These are phyloP conservation scores for Cephus spinipes DNA, from an alignment of 2,888 invertebrate species.

Conservation along the genomic window DNA sequence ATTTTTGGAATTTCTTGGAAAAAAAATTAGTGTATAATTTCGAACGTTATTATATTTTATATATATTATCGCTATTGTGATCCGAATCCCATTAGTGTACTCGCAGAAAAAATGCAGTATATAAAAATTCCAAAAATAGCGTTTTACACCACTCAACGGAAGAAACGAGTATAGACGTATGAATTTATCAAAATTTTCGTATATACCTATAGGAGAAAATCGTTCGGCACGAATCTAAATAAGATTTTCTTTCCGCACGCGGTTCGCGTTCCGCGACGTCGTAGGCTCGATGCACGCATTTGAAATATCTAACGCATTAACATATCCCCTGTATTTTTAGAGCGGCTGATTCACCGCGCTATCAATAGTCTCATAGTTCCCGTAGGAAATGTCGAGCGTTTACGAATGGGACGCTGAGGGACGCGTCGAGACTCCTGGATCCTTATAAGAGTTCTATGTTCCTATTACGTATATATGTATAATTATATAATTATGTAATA, in stretches of 20 bases:
- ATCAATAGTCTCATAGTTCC: not conserved
- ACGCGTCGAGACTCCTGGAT: not conserved
- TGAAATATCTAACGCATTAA: not conserved
- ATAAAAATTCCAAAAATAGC: not conserved
- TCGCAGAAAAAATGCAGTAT: not conserved
- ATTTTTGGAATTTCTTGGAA: too few species aligned
- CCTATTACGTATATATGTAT: not conserved
- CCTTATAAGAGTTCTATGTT: not conserved
- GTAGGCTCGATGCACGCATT: not conserved
- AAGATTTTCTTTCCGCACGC: not conserved
- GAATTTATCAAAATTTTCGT: not conserved
- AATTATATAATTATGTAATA: not conserved
- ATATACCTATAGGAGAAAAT: not conserved
- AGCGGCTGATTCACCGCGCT: not conserved
- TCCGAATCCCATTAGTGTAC: not conserved
- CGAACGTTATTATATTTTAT: too few species aligned
- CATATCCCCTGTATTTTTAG: not conserved
- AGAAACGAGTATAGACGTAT: not conserved
- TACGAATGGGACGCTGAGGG: not conserved
- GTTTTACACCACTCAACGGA: not conserved
- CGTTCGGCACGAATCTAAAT: not conserved
- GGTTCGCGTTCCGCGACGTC: not conserved
- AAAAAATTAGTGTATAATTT: too few species aligned
- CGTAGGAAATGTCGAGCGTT: not conserved
- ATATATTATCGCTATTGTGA: not conserved